Conservation (phyloP, 2,113 vertebrate species). For the Macrotis lagotis region DNA sequence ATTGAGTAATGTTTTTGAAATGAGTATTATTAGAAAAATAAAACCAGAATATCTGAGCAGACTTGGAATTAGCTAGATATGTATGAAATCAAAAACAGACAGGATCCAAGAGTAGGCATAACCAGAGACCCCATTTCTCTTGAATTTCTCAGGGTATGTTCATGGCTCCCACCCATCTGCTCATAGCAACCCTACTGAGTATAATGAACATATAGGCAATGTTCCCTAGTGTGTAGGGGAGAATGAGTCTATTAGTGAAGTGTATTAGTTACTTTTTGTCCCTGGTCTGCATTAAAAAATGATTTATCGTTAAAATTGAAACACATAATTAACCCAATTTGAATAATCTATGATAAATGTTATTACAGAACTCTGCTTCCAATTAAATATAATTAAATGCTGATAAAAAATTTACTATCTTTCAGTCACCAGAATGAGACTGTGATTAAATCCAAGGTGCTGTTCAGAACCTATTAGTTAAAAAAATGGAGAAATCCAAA, state of each 20-base stretch:
- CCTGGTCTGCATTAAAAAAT: conserved; percentile 69
- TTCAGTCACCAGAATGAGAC: conserved; percentile 56
- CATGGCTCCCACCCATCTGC: not conserved
- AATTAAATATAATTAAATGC: conserved; percentile 77
- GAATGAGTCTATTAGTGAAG: conserved; percentile 41
- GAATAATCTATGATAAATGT: conserved; percentile 61
- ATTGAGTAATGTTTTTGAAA: not conserved
- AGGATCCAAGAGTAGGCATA: not conserved
- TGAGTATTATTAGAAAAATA: not conserved
- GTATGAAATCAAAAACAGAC: not conserved
- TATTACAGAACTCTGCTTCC: conserved; percentile 69
- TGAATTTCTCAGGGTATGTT: not conserved
- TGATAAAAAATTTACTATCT: conserved; percentile 74
- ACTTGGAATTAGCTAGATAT: not conserved
- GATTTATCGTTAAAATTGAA: conserved; percentile 75
- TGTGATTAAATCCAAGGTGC: conserved; percentile 40
- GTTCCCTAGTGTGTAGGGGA: not conserved
- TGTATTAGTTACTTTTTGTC: conserved; percentile 54
- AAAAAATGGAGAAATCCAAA: conserved; percentile 66
- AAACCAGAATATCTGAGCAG: not conserved
- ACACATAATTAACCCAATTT: conserved; percentile 72
- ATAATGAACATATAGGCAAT: not conserved
- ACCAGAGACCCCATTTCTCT: not conserved
- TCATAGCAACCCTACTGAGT: not conserved
- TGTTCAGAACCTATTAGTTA: conserved; percentile 63